These are phyloP conservation scores for Porites divaricata DNA, from an alignment of 92 coral and sea anemone species.

Conservation along the genomic window DNA sequence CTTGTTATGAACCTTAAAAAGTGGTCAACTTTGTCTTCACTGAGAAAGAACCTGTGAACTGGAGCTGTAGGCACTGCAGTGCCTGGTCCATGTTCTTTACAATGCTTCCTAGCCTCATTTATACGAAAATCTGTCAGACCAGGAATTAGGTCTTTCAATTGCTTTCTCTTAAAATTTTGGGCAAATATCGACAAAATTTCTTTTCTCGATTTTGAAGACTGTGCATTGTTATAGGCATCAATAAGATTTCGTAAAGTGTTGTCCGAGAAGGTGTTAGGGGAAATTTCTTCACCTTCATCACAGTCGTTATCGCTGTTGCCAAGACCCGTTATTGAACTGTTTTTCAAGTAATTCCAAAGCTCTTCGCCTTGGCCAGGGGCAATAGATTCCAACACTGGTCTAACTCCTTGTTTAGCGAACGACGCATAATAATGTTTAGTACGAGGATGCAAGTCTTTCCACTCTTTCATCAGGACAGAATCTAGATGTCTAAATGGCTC, in stretches of 20 bases:
- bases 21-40: slow-evolving; percentile 30
- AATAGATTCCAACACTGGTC: slow-evolving; percentile 27
- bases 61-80: slow-evolving; percentile 11
- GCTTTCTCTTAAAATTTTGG: slow-evolving; percentile 20
- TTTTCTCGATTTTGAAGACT: not conserved
- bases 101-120: slow-evolving; percentile 24
- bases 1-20: slow-evolving; percentile 8
- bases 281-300: slow-evolving; percentile 16
- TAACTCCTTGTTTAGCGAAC: slow-evolving; percentile 16
- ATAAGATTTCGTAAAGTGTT: slow-evolving; percentile 31
- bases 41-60: slow-evolving; percentile 22
- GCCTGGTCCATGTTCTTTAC: slow-evolving; percentile 16
- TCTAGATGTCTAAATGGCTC: slow-evolving; percentile 31
- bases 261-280: slow-evolving; percentile 17
- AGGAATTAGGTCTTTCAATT: slow-evolving; percentile 21
- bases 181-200: slow-evolving; percentile 19
- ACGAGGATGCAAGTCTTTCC: slow-evolving; percentile 38
- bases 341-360: slow-evolving; percentile 14
- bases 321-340: slow-evolving; percentile 23
- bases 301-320: slow-evolving; percentile 19
- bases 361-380: slow-evolving; percentile 21
- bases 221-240: slow-evolving; percentile 29
- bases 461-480: slow-evolving; percentile 28
- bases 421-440: slow-evolving; percentile 24
- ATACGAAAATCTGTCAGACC: slow-evolving; percentile 31